Conservation (phyloP, 2,797 vertebrate species). For the Chelidonichthys spinosus region DNA sequence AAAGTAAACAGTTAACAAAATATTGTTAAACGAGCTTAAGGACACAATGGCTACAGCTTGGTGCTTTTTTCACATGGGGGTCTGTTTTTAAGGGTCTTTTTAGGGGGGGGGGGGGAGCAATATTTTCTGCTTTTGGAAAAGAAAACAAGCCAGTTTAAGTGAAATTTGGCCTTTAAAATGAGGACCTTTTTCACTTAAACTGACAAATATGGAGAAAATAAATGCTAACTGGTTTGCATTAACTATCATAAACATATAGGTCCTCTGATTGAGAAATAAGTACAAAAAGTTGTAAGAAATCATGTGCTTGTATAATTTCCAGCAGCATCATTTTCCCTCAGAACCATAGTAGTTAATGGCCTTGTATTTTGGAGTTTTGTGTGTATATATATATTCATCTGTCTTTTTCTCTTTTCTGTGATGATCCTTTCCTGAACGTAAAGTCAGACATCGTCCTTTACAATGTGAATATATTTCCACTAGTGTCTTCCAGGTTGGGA, state of each 20-base stretch:
- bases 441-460: slow-evolving; percentile 93
- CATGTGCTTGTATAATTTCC: slow-evolving; percentile 87
- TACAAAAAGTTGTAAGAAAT: slow-evolving; percentile 85
- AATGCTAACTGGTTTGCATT: slow-evolving; percentile 64
- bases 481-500: slow-evolving; percentile 90
- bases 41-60: slow-evolving; percentile 84
- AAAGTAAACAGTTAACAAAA: slow-evolving; percentile 76
- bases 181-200: slow-evolving; percentile 64
- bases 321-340: slow-evolving; percentile 81
- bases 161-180: slow-evolving; percentile 52
- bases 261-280: slow-evolving; percentile 79
- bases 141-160: slow-evolving; percentile 49
- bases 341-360: slow-evolving; percentile 87
- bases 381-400: slow-evolving; percentile 59
- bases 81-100: slow-evolving; percentile 38
- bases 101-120: slow-evolving; percentile 52
- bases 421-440: slow-evolving; percentile 87
- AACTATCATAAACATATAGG: slow-evolving; percentile 70
- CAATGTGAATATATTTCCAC: slow-evolving; percentile 90
- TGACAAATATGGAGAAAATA: slow-evolving; percentile 58
- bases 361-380: slow-evolving; percentile 71
- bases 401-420: slow-evolving; percentile 69
- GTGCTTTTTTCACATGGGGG: slow-evolving; percentile 68
- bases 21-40: slow-evolving; percentile 79
- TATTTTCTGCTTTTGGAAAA: slow-evolving; percentile 41